phyloP scores from a whole-genome alignment of 1,140 invertebrate species.

The Liolophura sinensis region DNA sequence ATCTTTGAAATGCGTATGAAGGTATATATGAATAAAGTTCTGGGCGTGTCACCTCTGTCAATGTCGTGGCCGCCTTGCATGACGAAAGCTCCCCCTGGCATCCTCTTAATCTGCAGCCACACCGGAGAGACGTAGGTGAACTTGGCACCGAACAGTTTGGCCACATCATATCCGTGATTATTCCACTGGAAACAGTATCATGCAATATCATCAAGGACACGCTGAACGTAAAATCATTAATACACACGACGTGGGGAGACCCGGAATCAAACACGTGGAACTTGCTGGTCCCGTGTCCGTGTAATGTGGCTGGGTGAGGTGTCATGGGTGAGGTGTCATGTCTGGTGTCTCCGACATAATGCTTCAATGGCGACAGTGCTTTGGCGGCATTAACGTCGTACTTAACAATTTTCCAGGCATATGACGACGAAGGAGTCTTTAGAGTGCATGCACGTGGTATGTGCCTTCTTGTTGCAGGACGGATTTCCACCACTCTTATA shows the following conservation, averaged over 20 bases:
- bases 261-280: neutral
- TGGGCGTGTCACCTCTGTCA: constrained; percentile 65
- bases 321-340: neutral
- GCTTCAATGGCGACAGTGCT: no score
- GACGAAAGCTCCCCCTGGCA: constrained; percentile 60
- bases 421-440: no score
- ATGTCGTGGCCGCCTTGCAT: constrained; percentile 64
- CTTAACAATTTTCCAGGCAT: no score
- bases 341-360: neutral
- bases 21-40: neutral
- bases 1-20: neutral
- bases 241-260: neutral
- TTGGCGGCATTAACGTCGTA: no score
- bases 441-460: no score
- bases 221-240: constrained; percentile 6
- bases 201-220: neutral
- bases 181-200: constrained; percentile 81
- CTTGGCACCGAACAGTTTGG: constrained; percentile 87
- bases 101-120: constrained; percentile 82
- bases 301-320: neutral
- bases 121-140: constrained; percentile 91
- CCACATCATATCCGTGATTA: constrained; percentile 88
- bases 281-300: neutral
- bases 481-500: no score
- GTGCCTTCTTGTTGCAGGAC: no score